Conservation (phyloP, 2,888 invertebrate species). For the Rugalucina vietnamica region DNA sequence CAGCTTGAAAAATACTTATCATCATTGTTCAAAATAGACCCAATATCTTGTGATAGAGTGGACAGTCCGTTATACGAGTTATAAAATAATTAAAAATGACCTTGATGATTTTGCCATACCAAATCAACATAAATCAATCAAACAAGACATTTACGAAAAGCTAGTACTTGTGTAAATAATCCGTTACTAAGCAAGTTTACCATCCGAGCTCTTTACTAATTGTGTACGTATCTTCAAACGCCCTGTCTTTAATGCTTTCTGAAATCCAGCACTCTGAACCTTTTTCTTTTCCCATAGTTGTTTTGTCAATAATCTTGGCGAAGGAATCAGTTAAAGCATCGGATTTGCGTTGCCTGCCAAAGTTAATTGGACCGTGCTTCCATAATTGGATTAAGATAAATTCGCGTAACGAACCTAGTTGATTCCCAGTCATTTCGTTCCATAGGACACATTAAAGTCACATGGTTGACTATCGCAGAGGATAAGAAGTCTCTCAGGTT, state of each 20-base stretch:
- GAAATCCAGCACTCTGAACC: conserved; percentile 69
- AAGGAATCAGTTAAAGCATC: not conserved
- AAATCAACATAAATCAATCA: too few relatives aligned
- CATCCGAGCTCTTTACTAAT: conserved; percentile 79
- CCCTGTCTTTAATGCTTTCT: conserved; percentile 78
- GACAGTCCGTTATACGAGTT: too few relatives aligned
- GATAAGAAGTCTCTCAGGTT: too few relatives aligned
- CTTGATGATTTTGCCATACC: too few relatives aligned
- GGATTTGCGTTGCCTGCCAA: not conserved
- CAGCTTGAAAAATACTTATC: too few relatives aligned
- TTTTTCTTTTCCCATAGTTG: not conserved
- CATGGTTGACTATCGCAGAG: not conserved
- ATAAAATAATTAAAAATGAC: too few relatives aligned
- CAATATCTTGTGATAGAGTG: too few relatives aligned
- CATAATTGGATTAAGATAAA: not conserved
- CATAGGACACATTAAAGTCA: not conserved
- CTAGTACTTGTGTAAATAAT: too few relatives aligned
- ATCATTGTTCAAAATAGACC: too few relatives aligned
- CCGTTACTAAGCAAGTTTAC: conserved; percentile 62
- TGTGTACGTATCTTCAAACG: conserved; percentile 75
- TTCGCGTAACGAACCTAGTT: not conserved
- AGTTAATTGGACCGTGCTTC: not conserved
- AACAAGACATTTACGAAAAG: too few relatives aligned
- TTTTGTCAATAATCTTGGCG: not conserved
- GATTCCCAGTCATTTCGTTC: too few relatives aligned